phyloP scores from a whole-genome alignment of 2,888 invertebrate genomes.

The Mechanitis mazaeus region DNA sequence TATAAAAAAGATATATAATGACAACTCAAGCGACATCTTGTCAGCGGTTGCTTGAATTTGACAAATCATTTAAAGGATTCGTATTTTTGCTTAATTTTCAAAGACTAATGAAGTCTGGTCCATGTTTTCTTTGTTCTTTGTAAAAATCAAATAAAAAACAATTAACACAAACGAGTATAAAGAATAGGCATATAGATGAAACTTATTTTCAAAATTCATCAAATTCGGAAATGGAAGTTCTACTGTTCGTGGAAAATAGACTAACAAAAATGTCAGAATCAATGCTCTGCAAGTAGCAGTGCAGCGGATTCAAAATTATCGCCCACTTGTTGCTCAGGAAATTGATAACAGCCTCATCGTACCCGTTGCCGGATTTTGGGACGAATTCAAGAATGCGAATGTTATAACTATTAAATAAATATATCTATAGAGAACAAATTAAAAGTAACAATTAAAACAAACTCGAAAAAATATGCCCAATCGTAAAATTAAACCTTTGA shows the following conservation, averaged over 20 bases:
- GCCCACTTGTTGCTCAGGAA: constrained; percentile 73
- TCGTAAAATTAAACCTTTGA: constrained; percentile 6
- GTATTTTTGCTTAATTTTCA: too few species aligned
- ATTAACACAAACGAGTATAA: too few species aligned
- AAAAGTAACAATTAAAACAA: neutral
- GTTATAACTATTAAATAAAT: constrained; percentile 13
- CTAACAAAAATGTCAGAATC: constrained; percentile 29
- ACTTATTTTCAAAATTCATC: too few species aligned
- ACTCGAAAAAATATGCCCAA: neutral
- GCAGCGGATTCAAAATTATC: constrained; percentile 71
- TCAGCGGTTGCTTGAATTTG: constrained; percentile 19
- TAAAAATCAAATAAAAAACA: too few species aligned
- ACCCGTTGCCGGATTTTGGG: constrained; percentile 52
- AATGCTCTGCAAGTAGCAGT: constrained; percentile 40
- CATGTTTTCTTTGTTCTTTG: too few species aligned
- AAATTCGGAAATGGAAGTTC: too few species aligned
- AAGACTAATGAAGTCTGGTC: too few species aligned
- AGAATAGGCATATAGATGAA: too few species aligned
- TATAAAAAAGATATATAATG: constrained; percentile 34
- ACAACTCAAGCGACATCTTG: constrained; percentile 39
- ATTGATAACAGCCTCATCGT: constrained; percentile 71
- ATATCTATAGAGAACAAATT: too few species aligned
- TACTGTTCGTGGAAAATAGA: neutral
- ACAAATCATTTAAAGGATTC: neutral
- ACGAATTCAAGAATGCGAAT: constrained; percentile 59